phyloP scores from a whole-genome alignment of 2,113 vertebrate species.

The Fregata magnificens region DNA sequence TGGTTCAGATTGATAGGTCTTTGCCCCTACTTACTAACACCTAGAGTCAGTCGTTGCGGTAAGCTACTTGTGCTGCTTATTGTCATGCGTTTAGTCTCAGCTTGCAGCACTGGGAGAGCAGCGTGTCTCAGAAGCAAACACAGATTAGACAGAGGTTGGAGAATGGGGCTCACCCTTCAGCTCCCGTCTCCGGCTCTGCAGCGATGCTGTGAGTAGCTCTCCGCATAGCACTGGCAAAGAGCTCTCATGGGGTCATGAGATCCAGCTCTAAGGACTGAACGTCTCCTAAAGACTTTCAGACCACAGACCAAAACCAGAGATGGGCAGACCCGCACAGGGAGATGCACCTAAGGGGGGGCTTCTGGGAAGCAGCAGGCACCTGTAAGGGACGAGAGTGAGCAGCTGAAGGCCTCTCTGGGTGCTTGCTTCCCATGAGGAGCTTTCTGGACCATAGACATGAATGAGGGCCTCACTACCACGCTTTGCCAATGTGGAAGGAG shows the following conservation, averaged over 20 bases:
- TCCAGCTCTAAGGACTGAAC: background rate
- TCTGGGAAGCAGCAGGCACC: background rate
- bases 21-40: background rate
- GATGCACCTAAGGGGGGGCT: background rate
- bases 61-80: background rate
- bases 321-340: background rate
- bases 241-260: background rate
- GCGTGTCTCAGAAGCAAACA: background rate
- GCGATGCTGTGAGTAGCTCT: background rate
- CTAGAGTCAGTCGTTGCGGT: fast-evolving
- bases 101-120: background rate
- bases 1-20: background rate
- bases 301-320: background rate
- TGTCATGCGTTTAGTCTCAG: background rate
- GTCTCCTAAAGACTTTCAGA: background rate
- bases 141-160: background rate
- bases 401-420: background rate
- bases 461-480: too few species aligned
- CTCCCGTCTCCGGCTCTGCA: fast-evolving
- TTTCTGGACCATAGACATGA: background rate
- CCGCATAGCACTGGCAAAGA: background rate
- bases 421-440: background rate
- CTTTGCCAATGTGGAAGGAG: background rate
- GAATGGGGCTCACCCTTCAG: background rate
- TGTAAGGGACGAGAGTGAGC: background rate